A percentile compares a stretch with the other conserved stretches of the same genome.
Evolutionary conservation across 1,140 invertebrate species (phyloP).

Genomic region (Atta texana): DNA sequence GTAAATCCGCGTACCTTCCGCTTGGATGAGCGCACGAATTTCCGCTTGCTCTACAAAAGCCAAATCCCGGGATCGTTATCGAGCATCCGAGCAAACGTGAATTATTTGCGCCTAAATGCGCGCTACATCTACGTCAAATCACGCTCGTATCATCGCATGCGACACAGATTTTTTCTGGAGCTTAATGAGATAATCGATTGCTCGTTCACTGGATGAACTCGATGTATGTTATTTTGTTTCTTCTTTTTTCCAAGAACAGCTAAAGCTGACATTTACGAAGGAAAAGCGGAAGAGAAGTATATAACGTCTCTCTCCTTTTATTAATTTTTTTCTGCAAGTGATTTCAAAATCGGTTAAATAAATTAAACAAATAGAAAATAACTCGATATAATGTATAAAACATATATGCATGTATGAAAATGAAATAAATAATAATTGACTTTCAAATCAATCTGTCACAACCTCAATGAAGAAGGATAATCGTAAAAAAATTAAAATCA

Average conservation of each 20-base stretch:
- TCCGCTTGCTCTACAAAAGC: neutral
- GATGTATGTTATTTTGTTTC: neutral
- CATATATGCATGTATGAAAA: neutral
- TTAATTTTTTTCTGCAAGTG: neutral
- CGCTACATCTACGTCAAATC: neutral
- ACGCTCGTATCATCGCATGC: constrained; percentile 17
- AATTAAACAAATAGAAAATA: constrained; percentile 5
- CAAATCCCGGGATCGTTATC: constrained; percentile 13
- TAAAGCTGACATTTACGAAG: neutral
- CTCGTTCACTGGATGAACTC: neutral
- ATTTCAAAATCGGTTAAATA: neutral
- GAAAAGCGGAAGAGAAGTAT: too few relatives aligned
- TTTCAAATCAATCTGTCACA: neutral
- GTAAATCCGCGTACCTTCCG: constrained; percentile 2
- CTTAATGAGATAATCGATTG: constrained; percentile 36
- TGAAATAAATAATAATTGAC: neutral
- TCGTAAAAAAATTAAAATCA: neutral
- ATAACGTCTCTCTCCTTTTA: neutral
- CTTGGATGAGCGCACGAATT: neutral
- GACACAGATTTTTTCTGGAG: constrained; percentile 17
- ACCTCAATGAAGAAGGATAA: neutral
- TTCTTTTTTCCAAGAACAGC: neutral
- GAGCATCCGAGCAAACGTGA: constrained; percentile 13
- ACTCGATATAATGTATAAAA: neutral
- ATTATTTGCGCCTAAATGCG: constrained; percentile 14